A percentile compares a stretch with the other conserved stretches of the same genome.
Evolutionary conservation across 2,113 vertebrate genomes (phyloP).

Genomic region (Periophthalmodon schlosseri): DNA sequence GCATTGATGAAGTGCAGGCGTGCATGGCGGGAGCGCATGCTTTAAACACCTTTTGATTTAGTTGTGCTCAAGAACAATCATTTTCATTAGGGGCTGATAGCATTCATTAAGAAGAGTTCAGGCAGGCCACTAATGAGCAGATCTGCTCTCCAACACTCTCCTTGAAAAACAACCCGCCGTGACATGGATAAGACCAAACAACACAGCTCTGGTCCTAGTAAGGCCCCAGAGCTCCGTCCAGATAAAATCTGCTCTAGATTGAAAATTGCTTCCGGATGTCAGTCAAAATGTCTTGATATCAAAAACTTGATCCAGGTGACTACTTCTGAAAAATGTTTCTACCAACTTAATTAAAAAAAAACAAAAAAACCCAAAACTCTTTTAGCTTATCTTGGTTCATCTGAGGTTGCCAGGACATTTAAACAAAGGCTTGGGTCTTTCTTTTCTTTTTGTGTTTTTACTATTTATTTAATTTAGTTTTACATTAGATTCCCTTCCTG

Average conservation of each 20-base stretch:
- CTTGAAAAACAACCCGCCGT: constrained; percentile 34
- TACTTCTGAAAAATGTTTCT: too few relatives aligned
- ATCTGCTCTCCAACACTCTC: constrained; percentile 43
- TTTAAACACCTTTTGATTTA: constrained; percentile 65
- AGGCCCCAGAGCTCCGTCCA: not conserved
- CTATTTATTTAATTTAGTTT: not conserved
- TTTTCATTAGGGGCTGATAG: constrained; percentile 63
- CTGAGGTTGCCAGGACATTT: too few relatives aligned
- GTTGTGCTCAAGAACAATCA: constrained; percentile 57
- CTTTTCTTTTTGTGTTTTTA: too few relatives aligned
- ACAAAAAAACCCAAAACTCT: too few relatives aligned
- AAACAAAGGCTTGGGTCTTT: too few relatives aligned
- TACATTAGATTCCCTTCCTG: not conserved
- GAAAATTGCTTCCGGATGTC: too few relatives aligned
- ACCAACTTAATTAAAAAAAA: too few relatives aligned
- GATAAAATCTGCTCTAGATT: not conserved
- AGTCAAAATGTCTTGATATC: too few relatives aligned
- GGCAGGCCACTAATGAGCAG: constrained; percentile 51
- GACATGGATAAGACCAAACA: constrained; percentile 1
- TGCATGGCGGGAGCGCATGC: constrained; percentile 6
- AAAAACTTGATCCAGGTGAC: too few relatives aligned
- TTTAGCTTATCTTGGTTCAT: too few relatives aligned
- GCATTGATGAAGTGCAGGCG: constrained; percentile 47
- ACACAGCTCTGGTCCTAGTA: not conserved
- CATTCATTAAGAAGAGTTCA: constrained; percentile 55